Evolutionary conservation across 2,888 invertebrate genomes (phyloP).

Genomic region (Barypeithes pellucidus): DNA sequence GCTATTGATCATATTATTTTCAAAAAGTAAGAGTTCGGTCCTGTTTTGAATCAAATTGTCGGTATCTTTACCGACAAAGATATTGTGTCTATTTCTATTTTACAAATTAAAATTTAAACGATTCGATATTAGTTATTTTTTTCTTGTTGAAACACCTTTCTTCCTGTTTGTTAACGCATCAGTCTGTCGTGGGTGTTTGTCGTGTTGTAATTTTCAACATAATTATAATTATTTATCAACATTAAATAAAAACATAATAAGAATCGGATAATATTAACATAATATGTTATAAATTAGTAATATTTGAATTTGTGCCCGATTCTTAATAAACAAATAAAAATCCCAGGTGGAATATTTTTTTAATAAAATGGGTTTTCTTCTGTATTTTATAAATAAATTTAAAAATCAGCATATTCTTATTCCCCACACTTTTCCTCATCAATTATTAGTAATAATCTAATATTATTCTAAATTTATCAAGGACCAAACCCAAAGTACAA

Average conservation of each 20-base stretch:
- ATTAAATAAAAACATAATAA: background rate
- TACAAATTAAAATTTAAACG: slow-evolving; percentile 3
- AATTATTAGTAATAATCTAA: too few species aligned
- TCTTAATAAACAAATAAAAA: too few species aligned
- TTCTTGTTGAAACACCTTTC: background rate
- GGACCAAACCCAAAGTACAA: too few species aligned
- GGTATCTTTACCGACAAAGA: background rate
- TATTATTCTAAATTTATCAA: too few species aligned
- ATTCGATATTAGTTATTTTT: background rate
- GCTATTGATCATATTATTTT: background rate
- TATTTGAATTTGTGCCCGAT: too few species aligned
- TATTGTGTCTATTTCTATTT: background rate
- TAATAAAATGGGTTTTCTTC: too few species aligned
- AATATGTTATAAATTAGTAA: too few species aligned
- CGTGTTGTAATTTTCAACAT: slow-evolving; percentile 2
- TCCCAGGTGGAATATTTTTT: too few species aligned
- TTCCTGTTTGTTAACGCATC: background rate
- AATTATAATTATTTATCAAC: background rate
- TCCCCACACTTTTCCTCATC: too few species aligned
- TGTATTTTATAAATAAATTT: too few species aligned
- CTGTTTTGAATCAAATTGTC: slow-evolving; percentile 1
- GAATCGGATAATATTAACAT: background rate
- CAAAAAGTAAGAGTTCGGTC: background rate
- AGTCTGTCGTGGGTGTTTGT: background rate
- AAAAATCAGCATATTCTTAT: too few species aligned